Base-by-base conservation (phyloP, 1,140 invertebrate genomes). In the Eufriesea mexicana region DNA sequence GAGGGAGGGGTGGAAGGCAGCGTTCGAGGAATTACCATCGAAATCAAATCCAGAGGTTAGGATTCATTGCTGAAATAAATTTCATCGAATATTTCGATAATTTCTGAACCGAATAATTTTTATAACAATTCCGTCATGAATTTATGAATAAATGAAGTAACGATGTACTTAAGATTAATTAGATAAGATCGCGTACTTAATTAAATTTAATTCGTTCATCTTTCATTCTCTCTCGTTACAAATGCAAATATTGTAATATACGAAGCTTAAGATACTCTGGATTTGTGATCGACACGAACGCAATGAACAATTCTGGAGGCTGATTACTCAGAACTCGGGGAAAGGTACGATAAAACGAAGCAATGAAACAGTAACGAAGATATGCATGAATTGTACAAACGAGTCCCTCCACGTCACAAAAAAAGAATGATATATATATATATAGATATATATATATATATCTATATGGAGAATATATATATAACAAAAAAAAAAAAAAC, bases 341-440 rank as follows among this genome's bases (percentile, higher is more conserved):
- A 90, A 74, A 90, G 84, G 85, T 89, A 91, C 86, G 86, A 90
- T 64, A 88, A 81, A 93, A 94, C 91, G 90, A 93, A 94, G 92
- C 92, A 94, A 94, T 92, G 93, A 93, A 93, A 91, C 87, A 91
- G 91, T 92, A 92, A 92, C 91, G 92, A 94, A 94, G 84, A 92
- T 92, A 92, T 92, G 92, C 91, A 93, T 94, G 91, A 91, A 93
- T 93, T 93, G 94, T 94, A 94, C 93, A 94, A 94, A 94, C 91
- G 91, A 94, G 90, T 94, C 94, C 94, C 93, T 94, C 94, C 94
- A 94, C 93, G 90, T 93, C 92, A 94, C 92, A 91, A 86, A 91
- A 93, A 73, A 93, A 92, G 88, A 91, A 91, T 90, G 86, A 92
- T 71, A 71, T 71, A 71, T 89, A 90, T 92, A 90, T 92, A 91